A percentile compares a stretch with the other conserved stretches of the same genome.
These are phyloP conservation scores for Lasioglossum pauxillum DNA, from an alignment of 2,888 invertebrate genomes.

Conservation along the genomic window DNA sequence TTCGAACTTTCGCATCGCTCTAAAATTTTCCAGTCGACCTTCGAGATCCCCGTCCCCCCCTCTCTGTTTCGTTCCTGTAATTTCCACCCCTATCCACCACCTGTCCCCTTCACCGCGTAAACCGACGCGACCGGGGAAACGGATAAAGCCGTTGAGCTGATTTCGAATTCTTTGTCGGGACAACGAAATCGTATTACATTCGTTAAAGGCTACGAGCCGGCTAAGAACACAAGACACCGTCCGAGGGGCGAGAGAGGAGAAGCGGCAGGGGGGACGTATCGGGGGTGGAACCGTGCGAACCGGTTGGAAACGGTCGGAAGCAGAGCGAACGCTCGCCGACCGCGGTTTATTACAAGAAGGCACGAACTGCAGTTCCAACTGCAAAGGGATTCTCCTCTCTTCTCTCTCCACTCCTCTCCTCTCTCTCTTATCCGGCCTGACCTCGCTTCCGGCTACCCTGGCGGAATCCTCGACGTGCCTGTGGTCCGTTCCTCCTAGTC, in stretches of 20 bases:
- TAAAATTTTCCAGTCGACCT: not conserved
- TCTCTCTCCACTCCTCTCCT: not conserved
- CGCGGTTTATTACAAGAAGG: conserved; percentile 59
- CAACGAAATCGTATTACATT: conserved; percentile 64
- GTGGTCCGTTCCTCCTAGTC: conserved; percentile 58
- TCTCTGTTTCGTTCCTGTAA: not conserved
- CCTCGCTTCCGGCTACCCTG: conserved; percentile 17
- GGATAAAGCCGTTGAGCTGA: conserved; percentile 58
- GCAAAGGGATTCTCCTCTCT: conserved; percentile 31
- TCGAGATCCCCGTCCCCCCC: not conserved
- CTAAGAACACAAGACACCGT: conserved; percentile 48
- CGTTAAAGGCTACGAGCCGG: conserved; percentile 53
- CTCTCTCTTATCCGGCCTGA: conserved; percentile 16
- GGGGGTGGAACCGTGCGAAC: not conserved
- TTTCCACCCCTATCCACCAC: not conserved
- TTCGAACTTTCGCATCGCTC: not conserved
- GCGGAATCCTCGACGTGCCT: conserved; percentile 59
- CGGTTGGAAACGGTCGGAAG: not conserved
- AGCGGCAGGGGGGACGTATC: conserved; percentile 27
- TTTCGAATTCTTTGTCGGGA: conserved; percentile 61
- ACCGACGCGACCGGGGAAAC: conserved; percentile 19
- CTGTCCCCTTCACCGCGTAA: not conserved
- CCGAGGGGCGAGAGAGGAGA: not conserved
- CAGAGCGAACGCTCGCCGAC: conserved; percentile 10
- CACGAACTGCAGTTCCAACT: conserved; percentile 46